Evolutionary conservation across 1,140 invertebrate species (phyloP).

Genomic region (Sipha flava): DNA sequence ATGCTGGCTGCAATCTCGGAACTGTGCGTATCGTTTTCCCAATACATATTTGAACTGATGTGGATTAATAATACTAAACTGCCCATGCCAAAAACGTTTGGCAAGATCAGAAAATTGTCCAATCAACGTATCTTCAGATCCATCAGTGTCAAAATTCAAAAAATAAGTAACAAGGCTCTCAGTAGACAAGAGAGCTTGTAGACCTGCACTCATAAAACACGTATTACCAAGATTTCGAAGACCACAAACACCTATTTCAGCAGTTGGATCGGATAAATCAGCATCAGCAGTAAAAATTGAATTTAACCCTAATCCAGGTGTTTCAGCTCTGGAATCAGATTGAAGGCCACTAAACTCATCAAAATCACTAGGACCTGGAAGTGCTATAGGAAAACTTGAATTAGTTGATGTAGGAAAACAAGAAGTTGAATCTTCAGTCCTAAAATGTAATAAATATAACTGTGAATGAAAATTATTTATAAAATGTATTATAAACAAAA

Average conservation of each 20-base stretch:
- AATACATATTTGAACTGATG: conserved; percentile 55
- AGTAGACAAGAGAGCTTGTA: conserved; percentile 56
- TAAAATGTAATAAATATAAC: conserved; percentile 12
- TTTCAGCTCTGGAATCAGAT: background rate
- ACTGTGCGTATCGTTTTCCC: conserved; percentile 55
- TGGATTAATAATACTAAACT: conserved; percentile 51
- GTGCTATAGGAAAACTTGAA: conserved; percentile 35
- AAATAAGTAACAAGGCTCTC: conserved; percentile 51
- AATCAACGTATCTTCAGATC: conserved; percentile 46
- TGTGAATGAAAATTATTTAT: background rate
- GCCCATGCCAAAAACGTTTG: conserved; percentile 56
- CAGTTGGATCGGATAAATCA: conserved; percentile 28
- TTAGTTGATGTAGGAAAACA: conserved; percentile 32
- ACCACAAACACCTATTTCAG: conserved; percentile 53
- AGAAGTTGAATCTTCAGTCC: conserved; percentile 34
- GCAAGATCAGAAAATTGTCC: conserved; percentile 52
- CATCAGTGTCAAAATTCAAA: conserved; percentile 43
- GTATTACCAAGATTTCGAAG: conserved; percentile 60
- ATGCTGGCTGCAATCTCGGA: conserved; percentile 57
- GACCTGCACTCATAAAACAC: conserved; percentile 63
- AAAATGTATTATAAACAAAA: no score
- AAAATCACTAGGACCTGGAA: conserved; percentile 33
- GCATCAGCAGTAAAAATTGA: background rate
- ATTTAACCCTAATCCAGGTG: background rate
- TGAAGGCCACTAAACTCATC: conserved; percentile 8